These are phyloP conservation scores for Tubiluchus corallicola DNA, from an alignment of 2,888 invertebrate genomes.

Conservation along the genomic window DNA sequence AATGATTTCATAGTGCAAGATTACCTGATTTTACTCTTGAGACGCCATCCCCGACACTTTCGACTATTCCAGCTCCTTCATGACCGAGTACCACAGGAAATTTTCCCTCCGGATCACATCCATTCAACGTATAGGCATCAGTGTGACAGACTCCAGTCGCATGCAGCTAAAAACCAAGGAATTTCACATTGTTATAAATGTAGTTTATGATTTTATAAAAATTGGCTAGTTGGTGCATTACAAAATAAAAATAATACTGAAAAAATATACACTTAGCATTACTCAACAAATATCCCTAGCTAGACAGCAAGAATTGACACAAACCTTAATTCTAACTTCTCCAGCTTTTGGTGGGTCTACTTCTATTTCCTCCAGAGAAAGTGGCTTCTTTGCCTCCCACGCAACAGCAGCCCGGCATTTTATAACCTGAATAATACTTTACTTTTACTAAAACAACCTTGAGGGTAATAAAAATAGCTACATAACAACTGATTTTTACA, in stretches of 20 bases:
- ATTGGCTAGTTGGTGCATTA: too few relatives aligned
- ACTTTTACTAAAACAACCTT: too few relatives aligned
- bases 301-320: too few relatives aligned
- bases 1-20: not conserved
- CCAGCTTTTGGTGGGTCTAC: slow-evolving; percentile 83
- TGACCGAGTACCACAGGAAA: slow-evolving; percentile 89
- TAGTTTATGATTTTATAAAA: too few relatives aligned
- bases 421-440: slow-evolving; percentile 51
- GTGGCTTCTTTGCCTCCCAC: slow-evolving; percentile 76
- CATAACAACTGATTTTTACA: too few relatives aligned
- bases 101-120: slow-evolving; percentile 70
- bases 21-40: slow-evolving; percentile 58
- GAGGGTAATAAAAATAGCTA: too few relatives aligned
- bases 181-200: not conserved
- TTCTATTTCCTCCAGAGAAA: slow-evolving; percentile 73
- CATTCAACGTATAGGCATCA: slow-evolving; percentile 59
- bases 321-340: slow-evolving; percentile 46
- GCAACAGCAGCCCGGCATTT: slow-evolving; percentile 88
- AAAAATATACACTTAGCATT: too few relatives aligned
- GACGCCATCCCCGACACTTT: slow-evolving; percentile 82
- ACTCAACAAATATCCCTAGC: too few relatives aligned
- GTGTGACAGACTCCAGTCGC: slow-evolving; percentile 79
- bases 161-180: slow-evolving; percentile 49
- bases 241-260: too few relatives aligned
- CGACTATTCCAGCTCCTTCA: slow-evolving; percentile 86